Conservation (phyloP, 2,888 invertebrate species). For the Plemyria rubiginata region DNA sequence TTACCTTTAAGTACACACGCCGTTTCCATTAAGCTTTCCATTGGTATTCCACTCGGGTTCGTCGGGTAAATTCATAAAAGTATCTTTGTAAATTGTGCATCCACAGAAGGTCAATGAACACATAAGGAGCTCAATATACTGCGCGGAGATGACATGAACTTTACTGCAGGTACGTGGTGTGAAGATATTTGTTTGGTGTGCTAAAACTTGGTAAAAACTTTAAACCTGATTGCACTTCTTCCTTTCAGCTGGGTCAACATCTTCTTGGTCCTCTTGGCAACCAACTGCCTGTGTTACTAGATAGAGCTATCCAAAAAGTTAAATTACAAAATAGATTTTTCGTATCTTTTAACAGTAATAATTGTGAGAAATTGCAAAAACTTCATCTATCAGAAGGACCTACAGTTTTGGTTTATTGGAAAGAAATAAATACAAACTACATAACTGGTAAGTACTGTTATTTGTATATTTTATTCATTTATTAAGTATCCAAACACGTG, state of each 20-base stretch:
- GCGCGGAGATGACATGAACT: constrained; percentile 22
- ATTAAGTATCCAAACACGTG: too few species aligned
- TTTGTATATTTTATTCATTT: too few species aligned
- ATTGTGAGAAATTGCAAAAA: too few species aligned
- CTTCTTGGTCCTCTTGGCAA: neutral
- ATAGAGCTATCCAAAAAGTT: too few species aligned
- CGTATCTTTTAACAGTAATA: too few species aligned
- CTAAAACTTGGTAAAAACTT: neutral
- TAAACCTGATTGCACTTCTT: neutral
- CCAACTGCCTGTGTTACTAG: neutral
- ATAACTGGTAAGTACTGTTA: too few species aligned
- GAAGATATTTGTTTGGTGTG: neutral
- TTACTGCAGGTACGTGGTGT: constrained; percentile 20
- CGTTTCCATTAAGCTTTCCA: constrained; percentile 13
- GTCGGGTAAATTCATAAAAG: constrained; percentile 35
- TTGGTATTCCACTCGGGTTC: constrained; percentile 20
- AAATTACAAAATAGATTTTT: neutral
- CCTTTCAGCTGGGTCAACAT: neutral
- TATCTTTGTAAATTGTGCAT: constrained; percentile 32
- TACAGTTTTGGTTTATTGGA: too few species aligned
- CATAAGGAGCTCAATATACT: constrained; percentile 30
- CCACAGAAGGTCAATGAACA: constrained; percentile 33
- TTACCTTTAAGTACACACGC: constrained; percentile 4
- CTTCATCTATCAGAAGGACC: too few species aligned
- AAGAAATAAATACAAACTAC: too few species aligned